A percentile compares a stretch with the other conserved stretches of the same genome.
Conservation (phyloP, 2,888 invertebrate species). For the Hymenopus coronatus region DNA sequence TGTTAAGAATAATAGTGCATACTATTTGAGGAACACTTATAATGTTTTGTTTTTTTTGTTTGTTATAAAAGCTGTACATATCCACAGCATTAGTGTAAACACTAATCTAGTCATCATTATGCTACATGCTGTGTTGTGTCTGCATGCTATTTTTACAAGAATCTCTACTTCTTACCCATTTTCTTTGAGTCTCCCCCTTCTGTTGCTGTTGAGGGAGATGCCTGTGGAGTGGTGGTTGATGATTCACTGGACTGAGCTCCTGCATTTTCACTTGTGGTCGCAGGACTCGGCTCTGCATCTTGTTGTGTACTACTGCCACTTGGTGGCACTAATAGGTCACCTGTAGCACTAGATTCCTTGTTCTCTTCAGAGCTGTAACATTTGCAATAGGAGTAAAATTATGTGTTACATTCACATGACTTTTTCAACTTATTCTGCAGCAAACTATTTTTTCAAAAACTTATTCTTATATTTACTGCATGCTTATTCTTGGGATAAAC, state of each 20-base stretch:
- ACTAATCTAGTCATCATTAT: neutral
- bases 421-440: too few relatives aligned
- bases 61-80: neutral
- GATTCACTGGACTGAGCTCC: constrained; percentile 1
- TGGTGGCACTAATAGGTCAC: constrained; percentile 12
- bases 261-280: neutral
- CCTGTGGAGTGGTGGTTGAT: constrained; percentile 23
- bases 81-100: neutral
- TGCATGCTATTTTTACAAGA: too few relatives aligned
- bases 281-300: constrained; percentile 19
- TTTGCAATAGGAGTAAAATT: neutral
- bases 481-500: too few relatives aligned
- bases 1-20: too few relatives aligned
- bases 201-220: constrained; percentile 19
- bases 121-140: neutral
- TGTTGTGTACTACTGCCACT: neutral
- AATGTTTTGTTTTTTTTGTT: neutral
- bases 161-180: constrained; percentile 23
- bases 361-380: neutral
- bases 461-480: too few relatives aligned
- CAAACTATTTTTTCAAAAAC: too few relatives aligned
- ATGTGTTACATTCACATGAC: neutral
- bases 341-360: constrained; percentile 1
- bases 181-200: constrained; percentile 25
- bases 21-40: too few relatives aligned